phyloP scores from a whole-genome alignment of 2,797 vertebrate genomes.

The Pangasius mekongensis region DNA sequence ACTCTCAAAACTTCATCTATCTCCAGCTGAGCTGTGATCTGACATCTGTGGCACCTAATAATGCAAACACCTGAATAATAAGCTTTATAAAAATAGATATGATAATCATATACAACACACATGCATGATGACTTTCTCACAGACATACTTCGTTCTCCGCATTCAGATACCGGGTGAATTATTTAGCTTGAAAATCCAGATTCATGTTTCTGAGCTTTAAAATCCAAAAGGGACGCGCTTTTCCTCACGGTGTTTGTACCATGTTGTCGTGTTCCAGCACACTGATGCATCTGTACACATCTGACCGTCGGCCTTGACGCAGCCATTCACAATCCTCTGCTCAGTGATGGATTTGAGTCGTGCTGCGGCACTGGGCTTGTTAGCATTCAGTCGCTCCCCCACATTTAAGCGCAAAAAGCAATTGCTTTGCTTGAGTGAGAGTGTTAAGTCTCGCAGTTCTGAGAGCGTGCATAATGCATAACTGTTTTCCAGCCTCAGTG shows the following conservation, averaged over 20 bases:
- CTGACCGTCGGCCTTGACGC: conserved; percentile 6
- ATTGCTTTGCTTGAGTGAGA: conserved; percentile 62
- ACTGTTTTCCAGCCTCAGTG: conserved; percentile 56
- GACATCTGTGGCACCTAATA: background rate
- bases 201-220: conserved; percentile 1
- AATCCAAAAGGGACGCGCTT: background rate
- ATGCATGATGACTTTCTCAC: background rate
- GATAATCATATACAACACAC: background rate
- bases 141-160: conserved; percentile 2
- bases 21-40: background rate
- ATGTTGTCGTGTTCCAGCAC: conserved; percentile 25
- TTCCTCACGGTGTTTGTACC: background rate
- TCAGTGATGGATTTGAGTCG: conserved; percentile 34
- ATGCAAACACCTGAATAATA: conserved; percentile 16
- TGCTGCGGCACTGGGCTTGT: conserved; percentile 56
- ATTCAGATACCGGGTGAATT: conserved; percentile 11
- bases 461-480: conserved; percentile 59
- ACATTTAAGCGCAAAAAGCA: conserved; percentile 64
- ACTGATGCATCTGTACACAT: conserved; percentile 26
- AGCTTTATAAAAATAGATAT: conserved; percentile 6
- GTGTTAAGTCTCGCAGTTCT: conserved; percentile 63
- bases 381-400: conserved; percentile 61
- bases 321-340: conserved; percentile 12
- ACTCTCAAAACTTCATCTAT: conserved; percentile 1
- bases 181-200: background rate